Evolutionary conservation across 2,113 vertebrate genomes (phyloP).

Genomic region (Spilogale gracilis): DNA sequence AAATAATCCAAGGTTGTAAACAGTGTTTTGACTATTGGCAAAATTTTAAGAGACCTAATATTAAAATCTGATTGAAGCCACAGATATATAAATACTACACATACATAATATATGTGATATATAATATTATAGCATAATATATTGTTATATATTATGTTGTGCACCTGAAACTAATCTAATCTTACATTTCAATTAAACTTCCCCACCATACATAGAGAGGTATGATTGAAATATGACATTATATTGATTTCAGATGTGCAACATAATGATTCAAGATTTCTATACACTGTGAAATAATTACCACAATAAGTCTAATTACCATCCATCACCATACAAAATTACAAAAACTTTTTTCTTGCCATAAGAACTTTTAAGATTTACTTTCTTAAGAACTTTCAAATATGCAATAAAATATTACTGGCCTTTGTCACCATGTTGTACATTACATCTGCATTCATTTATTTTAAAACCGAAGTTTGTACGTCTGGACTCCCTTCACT

Average conservation of each 20-base stretch:
- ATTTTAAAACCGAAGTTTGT: neutral
- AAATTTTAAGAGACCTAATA: neutral
- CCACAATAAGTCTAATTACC: neutral
- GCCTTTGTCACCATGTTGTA: neutral
- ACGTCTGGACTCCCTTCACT: neutral
- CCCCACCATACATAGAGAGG: too few relatives aligned
- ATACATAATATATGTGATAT: neutral
- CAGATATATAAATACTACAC: neutral
- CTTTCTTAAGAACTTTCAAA: neutral
- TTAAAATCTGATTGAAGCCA: neutral
- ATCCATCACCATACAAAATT: neutral
- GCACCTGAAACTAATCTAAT: neutral
- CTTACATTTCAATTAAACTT: too few relatives aligned
- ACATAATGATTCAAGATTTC: neutral
- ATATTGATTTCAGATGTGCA: neutral
- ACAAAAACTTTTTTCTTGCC: neutral
- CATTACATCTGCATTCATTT: neutral
- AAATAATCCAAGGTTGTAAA: neutral
- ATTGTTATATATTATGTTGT: neutral
- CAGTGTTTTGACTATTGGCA: slow-evolving; percentile 24
- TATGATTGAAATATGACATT: neutral
- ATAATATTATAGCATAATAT: neutral
- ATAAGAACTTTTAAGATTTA: neutral
- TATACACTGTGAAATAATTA: neutral
- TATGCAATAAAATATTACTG: neutral